Percentiles rank a stretch among this genome's conserved stretches.
These are phyloP conservation scores for Temnothorax curvispinosus DNA, from an alignment of 1,140 invertebrate species.

Conservation along the genomic window DNA sequence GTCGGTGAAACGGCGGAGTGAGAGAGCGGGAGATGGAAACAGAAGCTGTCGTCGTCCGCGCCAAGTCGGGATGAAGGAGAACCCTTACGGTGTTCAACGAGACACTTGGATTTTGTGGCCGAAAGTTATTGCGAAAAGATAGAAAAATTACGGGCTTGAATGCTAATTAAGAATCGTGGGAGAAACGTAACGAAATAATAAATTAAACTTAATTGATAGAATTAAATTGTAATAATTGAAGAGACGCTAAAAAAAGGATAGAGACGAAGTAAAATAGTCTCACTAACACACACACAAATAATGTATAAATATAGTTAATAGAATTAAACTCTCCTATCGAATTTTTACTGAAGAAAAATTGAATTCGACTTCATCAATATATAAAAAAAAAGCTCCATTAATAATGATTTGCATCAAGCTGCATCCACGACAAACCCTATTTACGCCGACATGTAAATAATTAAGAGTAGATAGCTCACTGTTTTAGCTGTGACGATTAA, in stretches of 20 bases:
- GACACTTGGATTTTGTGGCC: not conserved
- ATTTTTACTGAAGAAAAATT: not conserved
- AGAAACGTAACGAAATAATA: no score
- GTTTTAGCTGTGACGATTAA: constrained; percentile 56
- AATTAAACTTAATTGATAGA: not conserved
- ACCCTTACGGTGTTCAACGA: constrained; percentile 8
- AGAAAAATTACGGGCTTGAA: not conserved
- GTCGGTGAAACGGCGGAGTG: not conserved
- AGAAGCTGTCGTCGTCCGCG: constrained; percentile 46
- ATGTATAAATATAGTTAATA: not conserved
- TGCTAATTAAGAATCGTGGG: not conserved
- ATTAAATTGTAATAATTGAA: not conserved
- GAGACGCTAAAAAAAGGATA: not conserved
- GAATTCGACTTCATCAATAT: not conserved
- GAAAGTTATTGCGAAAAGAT: not conserved
- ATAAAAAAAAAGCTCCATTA: constrained; percentile 2
- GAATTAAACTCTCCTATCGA: not conserved
- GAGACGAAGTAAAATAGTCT: not conserved
- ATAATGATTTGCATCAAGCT: constrained; percentile 8
- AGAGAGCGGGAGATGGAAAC: constrained; percentile 6
- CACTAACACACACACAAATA: not conserved
- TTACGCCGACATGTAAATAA: constrained; percentile 31
- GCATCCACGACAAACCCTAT: constrained; percentile 1
- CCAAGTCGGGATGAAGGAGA: constrained; percentile 9
- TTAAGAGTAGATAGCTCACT: constrained; percentile 53